Evolutionary conservation across 2,797 vertebrate genomes (phyloP).

Genomic region (Anas bernieri): DNA sequence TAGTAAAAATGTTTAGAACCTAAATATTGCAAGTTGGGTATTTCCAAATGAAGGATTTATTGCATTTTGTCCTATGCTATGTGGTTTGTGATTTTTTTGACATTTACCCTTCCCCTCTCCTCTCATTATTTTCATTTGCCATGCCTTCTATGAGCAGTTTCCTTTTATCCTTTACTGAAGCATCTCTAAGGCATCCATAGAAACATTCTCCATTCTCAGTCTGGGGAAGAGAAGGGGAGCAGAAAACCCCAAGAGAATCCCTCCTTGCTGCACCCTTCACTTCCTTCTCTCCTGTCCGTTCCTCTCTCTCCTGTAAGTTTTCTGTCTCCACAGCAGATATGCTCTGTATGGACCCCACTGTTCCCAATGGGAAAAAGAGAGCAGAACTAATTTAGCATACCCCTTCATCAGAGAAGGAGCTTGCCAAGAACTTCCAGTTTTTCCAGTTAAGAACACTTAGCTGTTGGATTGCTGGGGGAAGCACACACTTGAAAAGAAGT

Average conservation of each 20-base stretch:
- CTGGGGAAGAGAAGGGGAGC: neutral
- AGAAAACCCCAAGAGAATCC: neutral
- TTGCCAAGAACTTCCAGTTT: neutral
- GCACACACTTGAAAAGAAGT: neutral
- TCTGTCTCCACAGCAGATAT: neutral
- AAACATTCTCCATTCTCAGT: neutral
- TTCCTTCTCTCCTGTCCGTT: neutral
- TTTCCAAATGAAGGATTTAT: neutral
- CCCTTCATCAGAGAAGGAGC: neutral
- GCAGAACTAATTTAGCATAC: neutral
- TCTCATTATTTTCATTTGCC: neutral
- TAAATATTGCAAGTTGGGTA: neutral
- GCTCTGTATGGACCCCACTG: neutral
- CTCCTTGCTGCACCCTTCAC: accelerated
- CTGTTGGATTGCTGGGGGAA: neutral
- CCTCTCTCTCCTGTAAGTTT: neutral
- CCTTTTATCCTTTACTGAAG: neutral
- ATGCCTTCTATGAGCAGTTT: neutral
- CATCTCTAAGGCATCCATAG: neutral
- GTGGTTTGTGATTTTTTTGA: neutral
- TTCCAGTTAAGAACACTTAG: neutral
- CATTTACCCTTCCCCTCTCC: neutral
- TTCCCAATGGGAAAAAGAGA: accelerated
- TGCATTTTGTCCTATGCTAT: neutral
- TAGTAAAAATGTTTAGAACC: constrained; percentile 27